A percentile compares a stretch with the other conserved stretches of the same genome.
Conservation (phyloP, 2,888 invertebrate genomes). For the Ligdia adustata region DNA sequence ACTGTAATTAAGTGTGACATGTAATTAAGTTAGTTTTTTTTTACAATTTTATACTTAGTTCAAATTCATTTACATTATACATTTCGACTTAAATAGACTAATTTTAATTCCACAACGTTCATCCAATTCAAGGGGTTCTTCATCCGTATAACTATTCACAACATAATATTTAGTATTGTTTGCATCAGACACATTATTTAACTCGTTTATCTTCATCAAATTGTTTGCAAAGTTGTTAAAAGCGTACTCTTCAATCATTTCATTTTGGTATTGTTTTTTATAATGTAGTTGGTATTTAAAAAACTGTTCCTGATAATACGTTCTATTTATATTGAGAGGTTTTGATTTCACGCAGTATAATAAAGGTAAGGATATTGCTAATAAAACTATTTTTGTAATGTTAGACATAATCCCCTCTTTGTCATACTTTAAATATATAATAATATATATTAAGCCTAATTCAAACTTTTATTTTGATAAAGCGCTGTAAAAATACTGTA, state of each 20-base stretch:
- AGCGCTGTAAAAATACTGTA: not conserved
- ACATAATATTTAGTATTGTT: constrained; percentile 40
- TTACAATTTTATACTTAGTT: no score
- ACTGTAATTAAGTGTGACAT: not conserved
- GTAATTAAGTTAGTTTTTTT: not conserved
- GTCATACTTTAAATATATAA: no score
- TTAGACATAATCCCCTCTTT: no score
- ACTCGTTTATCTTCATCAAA: constrained; percentile 43
- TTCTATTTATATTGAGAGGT: not conserved
- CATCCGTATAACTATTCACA: constrained; percentile 58
- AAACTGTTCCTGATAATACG: not conserved
- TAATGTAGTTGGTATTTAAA: constrained; percentile 48
- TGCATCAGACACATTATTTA: constrained; percentile 46
- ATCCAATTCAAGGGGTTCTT: constrained; percentile 45
- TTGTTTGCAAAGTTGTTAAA: constrained; percentile 52
- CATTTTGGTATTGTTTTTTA: constrained; percentile 44
- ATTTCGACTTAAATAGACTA: constrained; percentile 55
- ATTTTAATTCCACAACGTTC: constrained; percentile 51
- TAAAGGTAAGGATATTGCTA: not conserved
- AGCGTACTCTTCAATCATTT: constrained; percentile 40
- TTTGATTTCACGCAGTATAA: not conserved
- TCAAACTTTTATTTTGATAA: not conserved
- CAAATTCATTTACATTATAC: not conserved
- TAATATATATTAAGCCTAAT: no score
- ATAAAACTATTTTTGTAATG: no score